phyloP scores from a whole-genome alignment of 2,888 invertebrate species.

The Eupelmus urozonus region DNA sequence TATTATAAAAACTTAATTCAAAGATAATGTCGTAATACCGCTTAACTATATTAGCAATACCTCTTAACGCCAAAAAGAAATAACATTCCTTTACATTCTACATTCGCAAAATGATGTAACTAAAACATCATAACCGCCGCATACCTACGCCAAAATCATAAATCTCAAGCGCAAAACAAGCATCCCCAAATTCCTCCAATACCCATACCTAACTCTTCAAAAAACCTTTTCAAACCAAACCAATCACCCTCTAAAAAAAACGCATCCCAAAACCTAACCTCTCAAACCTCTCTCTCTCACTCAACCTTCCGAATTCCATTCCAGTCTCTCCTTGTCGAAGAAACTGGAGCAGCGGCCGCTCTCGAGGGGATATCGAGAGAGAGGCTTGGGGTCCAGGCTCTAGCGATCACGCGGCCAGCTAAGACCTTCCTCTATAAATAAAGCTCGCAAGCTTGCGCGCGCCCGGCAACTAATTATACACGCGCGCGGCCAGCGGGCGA shows the following conservation, averaged over 20 bases:
- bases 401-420: slow-evolving; percentile 31
- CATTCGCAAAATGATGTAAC: no score
- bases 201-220: no score
- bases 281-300: background rate
- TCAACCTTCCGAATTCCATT: slow-evolving; percentile 20
- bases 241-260: no score
- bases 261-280: background rate
- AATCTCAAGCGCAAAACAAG: background rate
- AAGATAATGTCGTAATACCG: no score
- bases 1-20: no score
- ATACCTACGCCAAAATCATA: no score
- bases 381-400: slow-evolving; percentile 6
- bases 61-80: no score
- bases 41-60: no score
- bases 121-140: no score
- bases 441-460: slow-evolving; percentile 63
- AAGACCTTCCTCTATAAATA: slow-evolving; percentile 74
- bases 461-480: slow-evolving; percentile 75
- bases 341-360: slow-evolving; percentile 31
- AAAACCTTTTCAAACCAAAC: no score
- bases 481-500: slow-evolving; percentile 37
- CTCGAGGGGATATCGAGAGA: background rate
- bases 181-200: background rate
- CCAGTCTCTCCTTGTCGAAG: background rate
- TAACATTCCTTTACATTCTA: no score